A percentile compares a stretch with the other conserved stretches of the same genome.
Evolutionary conservation across 1,140 invertebrate genomes (phyloP).

Genomic region (Atopsyche davidsoni): DNA sequence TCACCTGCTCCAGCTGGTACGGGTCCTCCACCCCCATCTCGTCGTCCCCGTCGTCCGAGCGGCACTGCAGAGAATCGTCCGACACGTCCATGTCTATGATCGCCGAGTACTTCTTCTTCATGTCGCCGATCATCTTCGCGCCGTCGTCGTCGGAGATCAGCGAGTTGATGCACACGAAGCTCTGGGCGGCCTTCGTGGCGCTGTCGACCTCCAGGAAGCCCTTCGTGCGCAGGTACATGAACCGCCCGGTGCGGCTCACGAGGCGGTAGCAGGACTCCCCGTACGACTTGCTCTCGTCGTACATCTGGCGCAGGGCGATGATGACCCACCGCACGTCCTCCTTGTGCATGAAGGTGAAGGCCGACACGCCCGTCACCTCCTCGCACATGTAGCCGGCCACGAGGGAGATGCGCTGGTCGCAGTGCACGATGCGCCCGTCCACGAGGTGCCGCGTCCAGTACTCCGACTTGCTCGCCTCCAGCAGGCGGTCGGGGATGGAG

Average conservation of each 20-base stretch:
- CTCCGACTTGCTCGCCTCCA: constrained; percentile 70
- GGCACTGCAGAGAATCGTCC: constrained; percentile 29
- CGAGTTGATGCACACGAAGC: constrained; percentile 82
- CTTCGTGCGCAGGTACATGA: constrained; percentile 74
- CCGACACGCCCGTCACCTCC: constrained; percentile 74
- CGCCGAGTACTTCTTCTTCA: constrained; percentile 69
- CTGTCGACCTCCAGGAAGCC: constrained; percentile 77
- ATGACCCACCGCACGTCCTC: constrained; percentile 82
- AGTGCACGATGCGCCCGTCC: constrained; percentile 79
- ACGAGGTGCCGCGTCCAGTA: constrained; percentile 80
- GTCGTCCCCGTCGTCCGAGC: constrained; percentile 32
- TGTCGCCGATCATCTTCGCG: constrained; percentile 59
- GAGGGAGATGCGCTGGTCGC: constrained; percentile 81
- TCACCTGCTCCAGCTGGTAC: constrained; percentile 57
- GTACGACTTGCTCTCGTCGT: constrained; percentile 68
- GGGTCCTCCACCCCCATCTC: constrained; percentile 59
- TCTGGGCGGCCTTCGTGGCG: constrained; percentile 66
- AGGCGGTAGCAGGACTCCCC: constrained; percentile 79
- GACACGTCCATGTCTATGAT: constrained; percentile 50
- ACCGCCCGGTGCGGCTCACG: constrained; percentile 68
- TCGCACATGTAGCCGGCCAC: constrained; percentile 82
- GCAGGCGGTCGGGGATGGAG: constrained; percentile 60
- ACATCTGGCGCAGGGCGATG: constrained; percentile 80
- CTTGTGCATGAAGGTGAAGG: constrained; percentile 81
- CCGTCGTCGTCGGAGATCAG: constrained; percentile 70